Conservation (phyloP, 2,113 vertebrate species). For the Psittacula cyanocephala region DNA sequence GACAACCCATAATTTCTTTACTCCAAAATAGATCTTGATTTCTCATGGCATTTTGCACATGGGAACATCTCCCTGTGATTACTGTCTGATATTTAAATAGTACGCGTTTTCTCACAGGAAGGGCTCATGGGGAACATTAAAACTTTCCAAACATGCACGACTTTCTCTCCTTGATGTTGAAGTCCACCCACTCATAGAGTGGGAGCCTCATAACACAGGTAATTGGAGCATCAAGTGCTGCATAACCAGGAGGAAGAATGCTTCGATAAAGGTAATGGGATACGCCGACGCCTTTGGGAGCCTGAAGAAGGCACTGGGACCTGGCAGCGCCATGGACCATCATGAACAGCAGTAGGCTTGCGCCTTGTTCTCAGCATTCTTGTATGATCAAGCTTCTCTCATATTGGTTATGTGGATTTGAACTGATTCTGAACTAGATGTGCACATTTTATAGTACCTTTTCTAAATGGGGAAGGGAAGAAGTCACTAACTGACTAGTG, state of each 20-base stretch:
- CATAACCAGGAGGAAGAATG: neutral
- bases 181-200: constrained; percentile 50
- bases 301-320: neutral
- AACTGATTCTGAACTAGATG: rapidly evolving
- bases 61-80: constrained; percentile 38
- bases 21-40: constrained; percentile 54
- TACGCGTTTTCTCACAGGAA: neutral
- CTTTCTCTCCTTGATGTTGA: neutral
- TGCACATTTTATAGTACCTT: neutral
- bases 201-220: constrained; percentile 43
- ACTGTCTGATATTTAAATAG: constrained; percentile 44
- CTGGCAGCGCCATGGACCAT: rapidly evolving
- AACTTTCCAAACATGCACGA: constrained; percentile 7
- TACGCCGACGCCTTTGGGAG: rapidly evolving
- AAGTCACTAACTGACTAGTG: neutral
- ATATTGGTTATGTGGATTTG: neutral
- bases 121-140: neutral
- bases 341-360: rapidly evolving
- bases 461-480: neutral
- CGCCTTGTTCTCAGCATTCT: neutral
- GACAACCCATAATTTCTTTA: constrained; percentile 59
- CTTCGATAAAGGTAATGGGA: neutral
- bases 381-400: rapidly evolving
- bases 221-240: neutral
- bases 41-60: constrained; percentile 33